These are phyloP conservation scores for Urocynchramus pylzowi DNA, from an alignment of 2,113 vertebrate species.

Conservation along the genomic window DNA sequence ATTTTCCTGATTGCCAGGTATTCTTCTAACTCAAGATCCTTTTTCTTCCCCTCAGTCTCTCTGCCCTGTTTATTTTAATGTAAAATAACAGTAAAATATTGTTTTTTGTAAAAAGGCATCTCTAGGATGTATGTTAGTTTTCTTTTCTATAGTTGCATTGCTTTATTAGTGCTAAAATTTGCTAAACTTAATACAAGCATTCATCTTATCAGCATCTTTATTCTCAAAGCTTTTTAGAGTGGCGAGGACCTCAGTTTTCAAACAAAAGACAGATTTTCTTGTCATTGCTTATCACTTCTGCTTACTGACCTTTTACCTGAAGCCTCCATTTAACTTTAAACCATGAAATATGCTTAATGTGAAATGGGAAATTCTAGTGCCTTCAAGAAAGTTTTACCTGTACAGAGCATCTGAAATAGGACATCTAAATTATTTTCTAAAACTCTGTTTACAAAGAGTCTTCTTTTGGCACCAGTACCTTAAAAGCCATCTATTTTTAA, in stretches of 20 bases:
- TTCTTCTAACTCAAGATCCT: neutral
- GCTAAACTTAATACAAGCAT: neutral
- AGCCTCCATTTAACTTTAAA: neutral
- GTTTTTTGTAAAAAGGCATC: neutral
- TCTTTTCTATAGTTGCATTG: neutral
- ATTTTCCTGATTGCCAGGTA: neutral
- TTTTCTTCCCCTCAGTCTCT: accelerated
- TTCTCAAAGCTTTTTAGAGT: neutral
- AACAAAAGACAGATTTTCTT: neutral
- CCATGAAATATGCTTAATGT: neutral
- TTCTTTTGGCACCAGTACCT: neutral
- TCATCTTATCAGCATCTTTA: neutral
- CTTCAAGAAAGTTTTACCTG: neutral
- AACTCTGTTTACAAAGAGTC: neutral
- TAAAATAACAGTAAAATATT: neutral
- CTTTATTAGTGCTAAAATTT: neutral
- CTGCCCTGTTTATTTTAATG: accelerated
- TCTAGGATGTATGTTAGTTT: neutral
- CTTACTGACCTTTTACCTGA: neutral
- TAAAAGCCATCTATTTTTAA: neutral
- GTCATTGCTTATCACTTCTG: neutral
- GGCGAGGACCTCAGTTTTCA: neutral
- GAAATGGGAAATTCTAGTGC: neutral
- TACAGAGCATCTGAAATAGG: neutral
- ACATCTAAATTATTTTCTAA: neutral